Evolutionary conservation across 1,140 invertebrate species (phyloP).

Genomic region (Helicoverpa zea): DNA sequence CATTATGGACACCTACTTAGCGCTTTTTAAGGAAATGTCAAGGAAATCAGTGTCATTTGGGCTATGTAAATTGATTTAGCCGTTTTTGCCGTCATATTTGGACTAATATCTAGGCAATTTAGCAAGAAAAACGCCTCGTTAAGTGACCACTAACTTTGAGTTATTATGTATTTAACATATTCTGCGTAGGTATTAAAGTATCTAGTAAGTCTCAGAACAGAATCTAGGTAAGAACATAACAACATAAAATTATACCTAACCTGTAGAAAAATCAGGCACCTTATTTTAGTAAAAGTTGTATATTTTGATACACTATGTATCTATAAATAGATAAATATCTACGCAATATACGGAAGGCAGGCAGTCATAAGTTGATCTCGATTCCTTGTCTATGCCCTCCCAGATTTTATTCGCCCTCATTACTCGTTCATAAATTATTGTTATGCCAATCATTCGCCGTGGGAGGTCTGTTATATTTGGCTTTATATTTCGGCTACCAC

Average conservation of each 20-base stretch:
- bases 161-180: constrained; percentile 13
- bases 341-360: constrained; percentile 24
- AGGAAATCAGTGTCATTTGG: constrained; percentile 34
- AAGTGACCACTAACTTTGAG: background rate
- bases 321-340: constrained; percentile 2
- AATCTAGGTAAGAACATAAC: too few species aligned
- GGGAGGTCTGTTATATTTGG: constrained; percentile 35
- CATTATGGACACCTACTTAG: constrained; percentile 25
- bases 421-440: constrained; percentile 37
- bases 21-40: constrained; percentile 49
- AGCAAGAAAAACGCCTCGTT: constrained; percentile 11
- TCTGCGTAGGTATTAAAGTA: background rate
- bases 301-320: background rate
- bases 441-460: constrained; percentile 31
- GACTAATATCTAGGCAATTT: background rate
- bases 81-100: constrained; percentile 13
- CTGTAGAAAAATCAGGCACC: too few species aligned
- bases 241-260: too few species aligned
- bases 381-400: constrained; percentile 25
- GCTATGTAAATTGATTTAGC: constrained; percentile 25
- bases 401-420: constrained; percentile 45
- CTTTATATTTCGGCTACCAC: constrained; percentile 2
- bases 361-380: constrained; percentile 23
- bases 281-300: background rate
- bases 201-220: too few species aligned